A percentile compares a stretch with the other conserved stretches of the same genome.
phyloP scores from a whole-genome alignment of 2,113 vertebrate genomes.

The Rhineura floridana region DNA sequence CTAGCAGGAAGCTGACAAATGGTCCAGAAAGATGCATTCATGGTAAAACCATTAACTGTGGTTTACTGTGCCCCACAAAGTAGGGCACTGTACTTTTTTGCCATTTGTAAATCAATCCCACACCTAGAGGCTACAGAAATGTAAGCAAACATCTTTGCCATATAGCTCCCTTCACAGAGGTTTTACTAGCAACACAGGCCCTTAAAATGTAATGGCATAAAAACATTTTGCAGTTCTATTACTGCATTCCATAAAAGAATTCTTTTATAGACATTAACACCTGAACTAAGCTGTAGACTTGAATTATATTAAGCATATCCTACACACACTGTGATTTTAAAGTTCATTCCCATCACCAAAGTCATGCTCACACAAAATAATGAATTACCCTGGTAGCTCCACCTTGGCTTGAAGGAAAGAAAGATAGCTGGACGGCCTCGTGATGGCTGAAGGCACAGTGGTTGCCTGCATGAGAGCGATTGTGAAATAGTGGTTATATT shows the following conservation, averaged over 20 bases:
- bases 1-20: too few species aligned
- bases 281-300: not conserved
- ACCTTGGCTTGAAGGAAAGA: not conserved
- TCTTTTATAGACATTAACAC: not conserved
- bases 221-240: not conserved
- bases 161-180: not conserved
- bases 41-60: too few species aligned
- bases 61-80: too few species aligned
- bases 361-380: not conserved
- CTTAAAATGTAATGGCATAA: not conserved
- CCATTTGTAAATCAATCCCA: not conserved
- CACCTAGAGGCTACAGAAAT: rapidly evolving
- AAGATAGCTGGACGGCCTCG: too few species aligned
- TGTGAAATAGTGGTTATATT: not conserved
- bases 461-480: not conserved
- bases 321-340: not conserved
- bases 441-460: not conserved
- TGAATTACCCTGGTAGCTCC: not conserved
- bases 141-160: not conserved
- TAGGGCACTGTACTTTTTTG: not conserved
- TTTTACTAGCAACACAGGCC: not conserved
- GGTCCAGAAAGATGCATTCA: too few species aligned
- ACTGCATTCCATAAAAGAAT: not conserved
- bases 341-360: rapidly evolving
- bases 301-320: not conserved